Evolutionary conservation across 2,888 invertebrate species (phyloP), one percentile per base, ranked within the genome.

Genomic region (Thysanoteuthis rhombus): DNA sequence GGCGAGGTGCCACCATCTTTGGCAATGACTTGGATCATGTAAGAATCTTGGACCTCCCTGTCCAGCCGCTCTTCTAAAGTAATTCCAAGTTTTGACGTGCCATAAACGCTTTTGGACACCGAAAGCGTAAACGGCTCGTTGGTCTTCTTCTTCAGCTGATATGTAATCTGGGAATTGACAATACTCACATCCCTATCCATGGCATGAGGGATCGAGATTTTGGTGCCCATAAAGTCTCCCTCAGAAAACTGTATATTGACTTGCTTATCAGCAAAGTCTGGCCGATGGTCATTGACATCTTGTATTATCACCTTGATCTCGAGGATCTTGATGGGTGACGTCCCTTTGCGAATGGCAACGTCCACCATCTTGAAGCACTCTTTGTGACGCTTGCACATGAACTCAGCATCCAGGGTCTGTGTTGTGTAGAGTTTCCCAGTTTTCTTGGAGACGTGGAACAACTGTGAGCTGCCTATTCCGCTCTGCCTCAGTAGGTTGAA

Each of bases 81-180:
- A 75, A 75, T 75, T 75, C 75, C 75, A 36, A 75, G 75, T 75
- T 75, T 75, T 75, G 75, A 75, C 75, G 36, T n/a, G 22, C 75
- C 75, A 75, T 75, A 75, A 75, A 75, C 75, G 36, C 75, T 75
- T n/a, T 75, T 75, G 36, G 75, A 75, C 36, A 75, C 75, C 12
- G 75, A n/a, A 75, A 75, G 75, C 19, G n/a, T 75, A 75, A 75
- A 75, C 36, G 75, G 75, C 36, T 75, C 75, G 36, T 75, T n/a
- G n/a, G 75, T 75, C 75, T 75, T 75, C 36, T 75, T 75, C 36
- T 75, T 75, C 75, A 75, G n/a, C 75, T 75, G 75, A 75, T 75
- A 75, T n/a, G 75, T 75, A 75, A 75, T 75, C 75, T 75, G 75
- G 75, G 75, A 75, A 75, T 75, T 75, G 75, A 75, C 75, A 75